phyloP scores from a whole-genome alignment of 2,113 vertebrate genomes.

The Archilochus colubris region DNA sequence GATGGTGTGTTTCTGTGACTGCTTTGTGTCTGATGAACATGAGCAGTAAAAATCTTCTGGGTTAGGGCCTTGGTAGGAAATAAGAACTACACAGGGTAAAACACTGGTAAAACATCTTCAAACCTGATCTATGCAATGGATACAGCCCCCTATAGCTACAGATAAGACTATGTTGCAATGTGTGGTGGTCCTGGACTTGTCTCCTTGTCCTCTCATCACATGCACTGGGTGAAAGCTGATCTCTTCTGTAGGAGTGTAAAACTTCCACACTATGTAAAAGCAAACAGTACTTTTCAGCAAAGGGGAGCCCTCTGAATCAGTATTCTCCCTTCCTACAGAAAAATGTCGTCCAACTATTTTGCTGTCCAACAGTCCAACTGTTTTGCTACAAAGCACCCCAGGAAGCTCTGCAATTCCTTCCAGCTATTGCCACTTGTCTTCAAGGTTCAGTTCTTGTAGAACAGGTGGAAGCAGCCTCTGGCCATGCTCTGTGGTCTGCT shows the following conservation, averaged over 20 bases:
- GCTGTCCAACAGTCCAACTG: not conserved
- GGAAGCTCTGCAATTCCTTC: not conserved
- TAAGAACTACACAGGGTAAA: not conserved
- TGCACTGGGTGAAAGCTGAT: not conserved
- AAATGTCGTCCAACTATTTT: not conserved
- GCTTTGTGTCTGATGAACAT: not conserved
- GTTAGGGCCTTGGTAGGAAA: not conserved
- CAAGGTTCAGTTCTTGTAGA: not conserved
- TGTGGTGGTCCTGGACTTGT: not conserved
- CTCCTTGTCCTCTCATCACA: rapidly evolving
- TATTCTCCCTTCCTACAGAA: not conserved
- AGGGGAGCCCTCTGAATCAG: not conserved
- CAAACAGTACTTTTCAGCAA: not conserved
- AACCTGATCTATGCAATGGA: not conserved
- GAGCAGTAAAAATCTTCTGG: not conserved
- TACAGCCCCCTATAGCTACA: not conserved
- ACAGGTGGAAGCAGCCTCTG: not conserved
- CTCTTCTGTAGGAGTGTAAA: not conserved
- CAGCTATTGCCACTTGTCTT: not conserved
- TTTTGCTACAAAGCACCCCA: not conserved
- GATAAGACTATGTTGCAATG: not conserved
- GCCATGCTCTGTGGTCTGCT: not conserved
- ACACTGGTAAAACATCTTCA: not conserved
- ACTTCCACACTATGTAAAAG: not conserved
- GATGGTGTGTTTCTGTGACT: not conserved